A percentile compares a stretch with the other conserved stretches of the same genome.
Evolutionary conservation across 2,113 vertebrate species (phyloP).

Genomic region (Urocolius indicus): DNA sequence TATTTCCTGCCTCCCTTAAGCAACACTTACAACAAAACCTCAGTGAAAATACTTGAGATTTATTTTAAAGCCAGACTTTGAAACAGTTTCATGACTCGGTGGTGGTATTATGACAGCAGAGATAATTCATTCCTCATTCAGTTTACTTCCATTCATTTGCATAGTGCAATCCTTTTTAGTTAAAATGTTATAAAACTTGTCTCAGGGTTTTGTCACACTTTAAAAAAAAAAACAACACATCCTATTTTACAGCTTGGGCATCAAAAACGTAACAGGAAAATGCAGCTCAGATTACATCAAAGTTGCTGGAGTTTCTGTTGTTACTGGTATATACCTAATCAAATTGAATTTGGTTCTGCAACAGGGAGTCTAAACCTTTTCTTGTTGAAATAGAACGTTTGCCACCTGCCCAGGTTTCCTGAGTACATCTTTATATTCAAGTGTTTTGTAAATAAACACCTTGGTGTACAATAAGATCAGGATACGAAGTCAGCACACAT

Average conservation of each 20-base stretch:
- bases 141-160: conserved; percentile 43
- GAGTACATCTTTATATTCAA: not conserved
- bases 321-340: not conserved
- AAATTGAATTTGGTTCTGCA: not conserved
- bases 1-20: not conserved
- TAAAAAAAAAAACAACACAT: conserved; percentile 22
- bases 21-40: not conserved
- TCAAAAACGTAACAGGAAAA: not conserved
- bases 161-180: conserved; percentile 34
- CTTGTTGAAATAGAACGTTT: not conserved
- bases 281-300: not conserved
- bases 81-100: conserved; percentile 29
- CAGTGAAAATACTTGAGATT: not conserved
- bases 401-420: not conserved
- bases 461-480: fast-evolving
- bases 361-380: not conserved
- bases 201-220: conserved; percentile 34
- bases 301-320: conserved; percentile 31
- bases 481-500: not conserved
- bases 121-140: conserved; percentile 44
- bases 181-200: conserved; percentile 44
- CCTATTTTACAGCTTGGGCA: conserved; percentile 26
- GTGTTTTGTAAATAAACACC: not conserved
- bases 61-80: conserved; percentile 23
- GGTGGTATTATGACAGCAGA: not conserved